Evolutionary conservation across 2,888 invertebrate species (phyloP).

Genomic region (Ormyrus nitidulus): DNA sequence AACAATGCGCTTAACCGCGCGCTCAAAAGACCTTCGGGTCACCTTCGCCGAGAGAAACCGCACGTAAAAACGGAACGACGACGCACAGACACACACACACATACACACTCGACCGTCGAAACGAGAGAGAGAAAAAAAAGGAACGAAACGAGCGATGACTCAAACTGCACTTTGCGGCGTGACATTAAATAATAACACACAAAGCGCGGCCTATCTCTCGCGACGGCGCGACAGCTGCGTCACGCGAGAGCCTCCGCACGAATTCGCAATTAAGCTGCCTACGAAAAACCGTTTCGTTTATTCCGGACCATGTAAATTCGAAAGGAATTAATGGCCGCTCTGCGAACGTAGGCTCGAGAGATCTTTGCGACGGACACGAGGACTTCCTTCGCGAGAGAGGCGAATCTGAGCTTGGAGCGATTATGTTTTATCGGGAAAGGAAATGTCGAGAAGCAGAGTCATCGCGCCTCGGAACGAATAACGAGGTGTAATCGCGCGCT

Average conservation of each 20-base stretch:
- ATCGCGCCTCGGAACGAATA: no score
- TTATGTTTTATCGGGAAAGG: conserved; percentile 1
- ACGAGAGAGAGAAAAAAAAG: background rate
- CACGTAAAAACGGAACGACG: background rate
- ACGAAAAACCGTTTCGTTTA: background rate
- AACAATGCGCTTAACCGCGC: no score
- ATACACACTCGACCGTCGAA: no score
- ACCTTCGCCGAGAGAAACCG: background rate
- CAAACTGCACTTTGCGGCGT: conserved; percentile 32
- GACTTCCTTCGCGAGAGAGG: background rate
- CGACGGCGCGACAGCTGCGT: conserved; percentile 5
- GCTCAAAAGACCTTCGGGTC: background rate
- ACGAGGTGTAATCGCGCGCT: no score
- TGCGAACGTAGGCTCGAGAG: no score
- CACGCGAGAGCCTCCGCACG: conserved; percentile 13
- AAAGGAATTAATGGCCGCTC: background rate
- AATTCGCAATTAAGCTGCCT: conserved; percentile 7
- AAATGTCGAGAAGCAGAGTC: background rate
- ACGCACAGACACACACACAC: no score
- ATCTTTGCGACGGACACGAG: no score
- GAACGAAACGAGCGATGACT: conserved; percentile 11
- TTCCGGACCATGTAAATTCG: background rate
- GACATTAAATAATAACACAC: conserved; percentile 39
- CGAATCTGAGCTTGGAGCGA: no score
- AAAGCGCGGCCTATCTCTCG: background rate